Evolutionary conservation across 1,140 invertebrate species (phyloP), one percentile per base, ranked within the genome.

Genomic region (Drosophila kepulauana): DNA sequence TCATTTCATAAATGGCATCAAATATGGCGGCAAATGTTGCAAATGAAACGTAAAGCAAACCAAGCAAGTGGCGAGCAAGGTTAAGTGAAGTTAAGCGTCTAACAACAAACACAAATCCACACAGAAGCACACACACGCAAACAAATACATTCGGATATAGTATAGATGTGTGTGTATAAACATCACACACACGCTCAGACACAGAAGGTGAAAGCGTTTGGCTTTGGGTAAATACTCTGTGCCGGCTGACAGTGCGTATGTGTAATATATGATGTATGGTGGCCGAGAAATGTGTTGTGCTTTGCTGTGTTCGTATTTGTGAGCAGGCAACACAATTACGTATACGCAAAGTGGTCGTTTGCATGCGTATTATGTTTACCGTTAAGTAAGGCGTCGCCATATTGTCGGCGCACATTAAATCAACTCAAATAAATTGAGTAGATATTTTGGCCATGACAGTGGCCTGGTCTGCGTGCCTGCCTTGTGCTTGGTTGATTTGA

Each of bases 21-120:
- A 90, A 91, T 90, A 90, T 91, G 85, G 82, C 79, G 89, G 89
- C 89, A 91, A 91, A 91, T 91, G 88, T 91, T 91, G 80, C 88
- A 91, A 91, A 91, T 91, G 85, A 91, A 91, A 88, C 85, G 85
- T 85, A 89, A 89, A 79, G 80, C 80, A 88, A 88, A 82, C 82
- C 76, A 81, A 71, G 71, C 84, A 80, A 88, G 78, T 84, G 81
- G 80, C 56, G 63, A 75, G 75, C 84, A 88, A 88, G 84, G 85
- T 88, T 89, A 88, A 88, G 85, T 88, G 85, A 89, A 88, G 84
- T 85, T 88, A 89, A 88, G 85, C 84, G 85, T 64, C 84, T 51
- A 61, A 76, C 67, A 25, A 74, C 67, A 76, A 66, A 13, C 62
- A 58, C 46, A 66, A 20, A 75, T 41, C 45, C 11, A 28, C 11